Percentiles rank a stretch among this genome's conserved stretches.
phyloP scores from a whole-genome alignment of 1,140 invertebrate genomes.

The Ceratina australensis region DNA sequence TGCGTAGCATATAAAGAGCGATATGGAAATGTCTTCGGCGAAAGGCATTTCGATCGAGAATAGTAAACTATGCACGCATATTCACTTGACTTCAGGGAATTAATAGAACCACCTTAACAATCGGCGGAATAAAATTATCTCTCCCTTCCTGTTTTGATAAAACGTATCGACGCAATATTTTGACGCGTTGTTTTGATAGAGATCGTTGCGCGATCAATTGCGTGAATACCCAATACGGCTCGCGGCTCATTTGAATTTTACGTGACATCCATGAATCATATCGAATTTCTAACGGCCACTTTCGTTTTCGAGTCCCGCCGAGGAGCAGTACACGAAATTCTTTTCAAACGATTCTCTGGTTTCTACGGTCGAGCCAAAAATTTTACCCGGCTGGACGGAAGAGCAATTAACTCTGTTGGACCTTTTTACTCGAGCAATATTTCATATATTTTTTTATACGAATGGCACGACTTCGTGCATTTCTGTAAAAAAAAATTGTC shows the following conservation, averaged over 20 bases:
- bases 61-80: too few species aligned
- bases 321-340: neutral
- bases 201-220: neutral
- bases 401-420: slow-evolving; percentile 32
- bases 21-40: too few species aligned
- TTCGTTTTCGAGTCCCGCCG: neutral
- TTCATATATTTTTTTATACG: slow-evolving; percentile 24
- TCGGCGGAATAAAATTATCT: too few species aligned
- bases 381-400: too few species aligned
- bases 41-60: too few species aligned
- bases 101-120: too few species aligned
- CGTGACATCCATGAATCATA: neutral
- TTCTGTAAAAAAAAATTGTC: neutral
- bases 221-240: neutral
- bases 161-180: neutral
- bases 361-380: too few species aligned
- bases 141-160: neutral
- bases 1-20: too few species aligned
- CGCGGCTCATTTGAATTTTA: slow-evolving; percentile 4
- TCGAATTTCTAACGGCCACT: neutral
- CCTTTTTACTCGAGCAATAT: slow-evolving; percentile 33
- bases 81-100: too few species aligned
- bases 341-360: too few species aligned
- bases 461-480: too few species aligned
- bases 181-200: too few species aligned